These are phyloP conservation scores for Empis livida DNA, from an alignment of 2,888 invertebrate genomes.

Conservation along the genomic window DNA sequence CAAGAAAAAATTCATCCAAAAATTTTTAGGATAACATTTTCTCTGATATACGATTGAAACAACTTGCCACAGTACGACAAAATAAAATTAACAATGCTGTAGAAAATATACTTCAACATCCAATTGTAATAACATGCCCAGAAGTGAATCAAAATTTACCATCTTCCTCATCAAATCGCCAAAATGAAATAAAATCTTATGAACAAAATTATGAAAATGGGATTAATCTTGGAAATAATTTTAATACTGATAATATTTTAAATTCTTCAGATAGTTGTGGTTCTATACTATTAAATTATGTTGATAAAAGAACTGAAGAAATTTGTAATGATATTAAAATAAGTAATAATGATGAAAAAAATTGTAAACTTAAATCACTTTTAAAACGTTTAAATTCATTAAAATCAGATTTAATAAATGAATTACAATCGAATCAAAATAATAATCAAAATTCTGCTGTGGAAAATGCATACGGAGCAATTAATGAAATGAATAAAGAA, in stretches of 20 bases:
- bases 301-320: conserved; percentile 28
- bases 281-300: conserved; percentile 28
- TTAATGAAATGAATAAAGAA: conserved; percentile 22
- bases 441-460: not conserved
- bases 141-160: conserved; percentile 14
- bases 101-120: conserved; percentile 33
- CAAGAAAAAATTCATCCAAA: not conserved
- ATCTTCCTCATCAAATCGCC: not conserved
- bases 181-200: not conserved
- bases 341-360: conserved; percentile 18
- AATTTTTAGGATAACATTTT: conserved; percentile 30
- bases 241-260: conserved; percentile 7
- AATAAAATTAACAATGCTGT: conserved; percentile 40
- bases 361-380: conserved; percentile 19
- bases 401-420: conserved; percentile 21
- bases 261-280: conserved; percentile 26
- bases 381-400: conserved; percentile 26
- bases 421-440: conserved; percentile 15
- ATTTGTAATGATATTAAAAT: conserved; percentile 24
- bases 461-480: conserved; percentile 14
- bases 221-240: not conserved
- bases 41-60: conserved; percentile 34
- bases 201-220: not conserved
- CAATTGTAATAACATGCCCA: conserved; percentile 30
- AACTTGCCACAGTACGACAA: conserved; percentile 36